Base-by-base conservation (phyloP, 2,888 invertebrate species). In the Ophioninae sp. region DNA sequence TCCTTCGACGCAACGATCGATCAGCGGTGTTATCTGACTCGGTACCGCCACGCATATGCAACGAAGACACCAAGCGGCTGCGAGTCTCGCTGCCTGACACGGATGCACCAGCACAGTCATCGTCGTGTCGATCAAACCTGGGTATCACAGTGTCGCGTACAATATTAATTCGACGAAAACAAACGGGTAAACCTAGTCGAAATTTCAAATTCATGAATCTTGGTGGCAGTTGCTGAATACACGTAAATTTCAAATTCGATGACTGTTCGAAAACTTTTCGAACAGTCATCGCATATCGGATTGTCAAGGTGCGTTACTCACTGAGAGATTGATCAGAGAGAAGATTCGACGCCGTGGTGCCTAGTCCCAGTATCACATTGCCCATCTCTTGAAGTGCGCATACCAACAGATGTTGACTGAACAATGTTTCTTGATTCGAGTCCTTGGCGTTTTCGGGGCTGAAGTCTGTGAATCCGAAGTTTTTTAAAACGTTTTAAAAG, bases 321-420 rank as follows among this genome's bases (percentile, higher is more conserved):
- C 96, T 97, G 85, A 97, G 93, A 0, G 97, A 96, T 58, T 97
- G 96, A 93, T 99, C 99, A 0, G 96, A 95, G 9, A 99, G 95
- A 9, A 99, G 95, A 91, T 98, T 97, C 88, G 97, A 96, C 3
- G 99, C 97, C 0, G 99, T 97, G 0, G 99, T 99, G n/a, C 99
- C 99, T 20, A 99, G 95, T 85, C 97, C 97, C 58, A 97, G 94
- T 23, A 99, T 96, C 81, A 99, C 94, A 90, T 97, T 96, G 2
- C 98, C 98, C 74, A 99, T 96, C 93, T 99, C 99, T 91, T 97
- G 98, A 85, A 99, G 93, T 6, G 98, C 98, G 92, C 99, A 99
- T 2, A 99, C 98, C 59, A 98, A 92, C 85, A 98, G 93, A 93
- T 98, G 98, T 90, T 98, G 98, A 91, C 97, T 97, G 92, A 97